Evolutionary conservation across 2,888 invertebrate genomes (phyloP).

Genomic region (Orthonychiurus folsomi): DNA sequence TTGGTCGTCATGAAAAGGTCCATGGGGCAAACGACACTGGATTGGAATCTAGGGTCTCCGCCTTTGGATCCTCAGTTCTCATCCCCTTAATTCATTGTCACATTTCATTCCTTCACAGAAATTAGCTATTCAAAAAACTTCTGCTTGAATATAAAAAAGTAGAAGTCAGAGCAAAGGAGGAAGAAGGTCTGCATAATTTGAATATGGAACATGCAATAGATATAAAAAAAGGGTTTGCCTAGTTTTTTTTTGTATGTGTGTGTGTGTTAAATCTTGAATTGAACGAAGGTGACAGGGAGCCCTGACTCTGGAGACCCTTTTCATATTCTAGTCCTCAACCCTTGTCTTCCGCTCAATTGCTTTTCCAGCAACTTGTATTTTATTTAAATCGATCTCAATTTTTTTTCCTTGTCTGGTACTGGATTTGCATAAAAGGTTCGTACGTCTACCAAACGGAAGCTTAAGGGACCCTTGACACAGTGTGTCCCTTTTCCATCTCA

Average conservation of each 20-base stretch:
- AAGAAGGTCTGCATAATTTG: too few relatives aligned
- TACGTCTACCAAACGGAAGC: neutral
- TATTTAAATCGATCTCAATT: constrained; percentile 5
- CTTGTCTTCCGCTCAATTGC: constrained; percentile 7
- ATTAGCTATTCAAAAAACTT: neutral
- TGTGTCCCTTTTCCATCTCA: too few relatives aligned
- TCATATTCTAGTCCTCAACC: neutral
- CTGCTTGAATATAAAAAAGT: neutral
- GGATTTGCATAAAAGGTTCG: neutral
- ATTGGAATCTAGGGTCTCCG: too few relatives aligned
- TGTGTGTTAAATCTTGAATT: neutral
- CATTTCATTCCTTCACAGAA: too few relatives aligned
- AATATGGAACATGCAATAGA: neutral
- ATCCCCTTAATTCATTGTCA: neutral
- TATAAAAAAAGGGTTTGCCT: neutral
- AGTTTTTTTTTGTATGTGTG: neutral
- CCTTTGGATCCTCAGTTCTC: too few relatives aligned
- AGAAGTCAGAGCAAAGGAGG: neutral
- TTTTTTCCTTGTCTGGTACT: neutral
- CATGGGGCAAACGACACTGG: too few relatives aligned
- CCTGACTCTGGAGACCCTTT: neutral
- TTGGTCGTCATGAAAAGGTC: too few relatives aligned
- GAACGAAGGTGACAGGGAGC: neutral
- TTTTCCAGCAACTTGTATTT: neutral
- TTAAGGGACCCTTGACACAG: neutral